Base-by-base conservation (phyloP, 2,888 invertebrate species). In the Corythucha ciliata region DNA sequence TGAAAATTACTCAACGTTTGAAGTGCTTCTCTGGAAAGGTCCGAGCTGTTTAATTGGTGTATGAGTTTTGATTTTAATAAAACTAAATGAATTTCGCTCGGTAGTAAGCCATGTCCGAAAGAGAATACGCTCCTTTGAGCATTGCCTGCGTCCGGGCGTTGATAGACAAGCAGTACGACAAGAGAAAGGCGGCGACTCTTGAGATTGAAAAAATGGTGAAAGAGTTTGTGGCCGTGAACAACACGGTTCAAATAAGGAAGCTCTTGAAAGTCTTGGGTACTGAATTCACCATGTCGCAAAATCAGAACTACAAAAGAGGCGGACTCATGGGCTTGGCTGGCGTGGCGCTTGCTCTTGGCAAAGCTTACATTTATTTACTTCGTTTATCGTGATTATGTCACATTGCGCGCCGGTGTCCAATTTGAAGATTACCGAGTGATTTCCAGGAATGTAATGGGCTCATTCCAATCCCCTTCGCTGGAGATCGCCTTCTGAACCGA, bases 181-280 rank as follows among this genome's bases (percentile, higher is more conserved):
- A 97, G 70, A 75, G 97, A 58, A 96, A 96, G 74, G 81, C 90
- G 56, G 97, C 96, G 33, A 96, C 97, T 2, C 76, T 87, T 51
- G 97, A 98, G 74, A 90, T 99, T 53, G 98, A 98, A 76, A 97
- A 94, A 69, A 90, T 94, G 86, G 91, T 93, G 1, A 89, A 84
- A 65, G 96, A 96, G 64, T 92, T 89, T 67, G 82, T 83, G 44
- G 78, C 80, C 40, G 80, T 80, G 26, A 90, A 91, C 64, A 92
- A 96, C 64, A 79, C 80, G 1, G 78, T 78, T 24, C 90, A 94
- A 70, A 87, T 98, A 52, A 83, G 83, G 63, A 79, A 83, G 62
- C 69, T 98, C 18, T 75, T 98, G 24, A 81, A 84, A 62, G 85
- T 94, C 1, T 72, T 96, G 12, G 89, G 91, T 0, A 86, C 88